phyloP scores from a whole-genome alignment of 2,888 invertebrate genomes.

The Eupeodes luniger region DNA sequence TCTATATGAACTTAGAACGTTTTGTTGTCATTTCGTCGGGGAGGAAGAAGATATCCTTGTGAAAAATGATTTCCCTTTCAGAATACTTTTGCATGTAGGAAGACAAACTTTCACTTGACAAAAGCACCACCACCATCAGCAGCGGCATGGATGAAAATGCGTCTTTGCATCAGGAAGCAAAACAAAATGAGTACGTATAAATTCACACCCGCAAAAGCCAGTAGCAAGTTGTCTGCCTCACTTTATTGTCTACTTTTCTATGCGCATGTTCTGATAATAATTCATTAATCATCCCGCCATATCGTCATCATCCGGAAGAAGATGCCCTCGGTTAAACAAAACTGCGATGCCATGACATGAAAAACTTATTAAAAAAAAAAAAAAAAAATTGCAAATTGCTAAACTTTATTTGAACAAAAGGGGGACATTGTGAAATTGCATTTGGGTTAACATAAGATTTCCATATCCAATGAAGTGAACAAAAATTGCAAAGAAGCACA shows the following conservation, averaged over 20 bases:
- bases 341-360: slow-evolving; percentile 46
- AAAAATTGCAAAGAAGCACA: neutral
- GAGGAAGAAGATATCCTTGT: slow-evolving; percentile 27
- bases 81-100: slow-evolving; percentile 11
- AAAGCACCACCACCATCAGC: neutral
- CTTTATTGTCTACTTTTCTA: neutral
- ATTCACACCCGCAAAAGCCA: slow-evolving; percentile 42
- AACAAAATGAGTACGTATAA: slow-evolving; percentile 27
- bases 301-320: slow-evolving; percentile 57
- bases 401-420: neutral
- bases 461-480: neutral
- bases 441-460: slow-evolving; percentile 50
- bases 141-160: neutral
- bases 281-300: slow-evolving; percentile 72
- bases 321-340: slow-evolving; percentile 45
- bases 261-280: slow-evolving; percentile 58
- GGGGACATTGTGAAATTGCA: slow-evolving; percentile 27
- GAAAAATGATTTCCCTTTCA: slow-evolving; percentile 51
- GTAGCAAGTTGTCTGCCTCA: slow-evolving; percentile 3
- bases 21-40: neutral
- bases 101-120: slow-evolving; percentile 66
- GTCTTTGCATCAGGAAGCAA: slow-evolving; percentile 39
- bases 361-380: slow-evolving; percentile 38
- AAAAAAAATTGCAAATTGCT: neutral
- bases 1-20: slow-evolving; percentile 12